Percentiles rank a stretch among this genome's conserved stretches.
These are phyloP conservation scores for Cetoscarus ocellatus DNA, from an alignment of 2,797 vertebrate genomes.

Conservation along the genomic window DNA sequence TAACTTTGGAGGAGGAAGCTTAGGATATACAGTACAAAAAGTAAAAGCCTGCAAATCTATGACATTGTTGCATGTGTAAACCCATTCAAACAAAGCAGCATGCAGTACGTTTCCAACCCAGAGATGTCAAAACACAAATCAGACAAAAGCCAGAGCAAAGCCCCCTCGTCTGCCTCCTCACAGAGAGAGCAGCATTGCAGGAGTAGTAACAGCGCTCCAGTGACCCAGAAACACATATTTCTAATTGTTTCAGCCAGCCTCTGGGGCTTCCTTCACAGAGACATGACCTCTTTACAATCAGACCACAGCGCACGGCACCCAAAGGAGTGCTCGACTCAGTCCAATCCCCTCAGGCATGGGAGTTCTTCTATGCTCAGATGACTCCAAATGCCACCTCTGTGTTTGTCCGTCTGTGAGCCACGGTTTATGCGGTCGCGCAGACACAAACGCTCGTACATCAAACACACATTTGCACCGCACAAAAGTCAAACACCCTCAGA, in stretches of 20 bases:
- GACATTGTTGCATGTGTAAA: constrained; percentile 38
- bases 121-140: constrained; percentile 47
- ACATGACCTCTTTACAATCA: constrained; percentile 74
- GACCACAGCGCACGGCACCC: constrained; percentile 52
- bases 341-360: constrained; percentile 57
- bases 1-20: constrained; percentile 52
- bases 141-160: constrained; percentile 52
- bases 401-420: constrained; percentile 37
- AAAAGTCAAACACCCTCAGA: constrained; percentile 71
- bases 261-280: constrained; percentile 64
- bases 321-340: constrained; percentile 51
- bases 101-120: constrained; percentile 13
- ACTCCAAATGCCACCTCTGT: constrained; percentile 64
- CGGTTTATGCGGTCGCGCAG: constrained; percentile 39
- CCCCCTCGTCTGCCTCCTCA: constrained; percentile 40
- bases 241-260: constrained; percentile 79
- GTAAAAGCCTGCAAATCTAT: constrained; percentile 50
- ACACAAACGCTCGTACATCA: constrained; percentile 32
- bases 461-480: constrained; percentile 40
- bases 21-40: constrained; percentile 50
- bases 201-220: constrained; percentile 69
- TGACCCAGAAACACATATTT: constrained; percentile 83
- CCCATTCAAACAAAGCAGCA: constrained; percentile 49
- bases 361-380: constrained; percentile 50
- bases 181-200: constrained; percentile 53